A percentile compares a stretch with the other conserved stretches of the same genome.
Evolutionary conservation across 2,888 invertebrate species (phyloP).

Genomic region (Cartodere bifasciata): DNA sequence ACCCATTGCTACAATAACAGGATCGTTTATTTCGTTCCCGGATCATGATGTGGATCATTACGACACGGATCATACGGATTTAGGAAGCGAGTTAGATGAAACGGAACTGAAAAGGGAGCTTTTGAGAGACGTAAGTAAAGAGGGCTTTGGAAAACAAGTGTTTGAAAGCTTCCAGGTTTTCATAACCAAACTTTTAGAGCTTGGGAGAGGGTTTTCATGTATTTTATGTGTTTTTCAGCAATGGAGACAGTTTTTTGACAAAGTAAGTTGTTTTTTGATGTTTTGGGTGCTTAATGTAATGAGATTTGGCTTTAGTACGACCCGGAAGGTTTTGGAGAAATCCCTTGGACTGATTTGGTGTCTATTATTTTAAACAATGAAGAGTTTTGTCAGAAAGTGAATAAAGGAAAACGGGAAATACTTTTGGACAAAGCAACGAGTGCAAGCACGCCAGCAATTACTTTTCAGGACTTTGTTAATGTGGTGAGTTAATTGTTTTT

Average conservation of each 20-base stretch:
- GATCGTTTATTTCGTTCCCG: constrained; percentile 45
- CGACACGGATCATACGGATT: constrained; percentile 70
- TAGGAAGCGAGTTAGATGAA: constrained; percentile 69
- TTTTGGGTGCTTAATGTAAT: not conserved
- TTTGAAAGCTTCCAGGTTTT: constrained; percentile 1
- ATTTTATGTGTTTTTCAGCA: constrained; percentile 48
- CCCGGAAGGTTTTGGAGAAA: constrained; percentile 87
- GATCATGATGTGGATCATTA: constrained; percentile 47
- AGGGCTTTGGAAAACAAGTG: not conserved
- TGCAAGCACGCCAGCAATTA: constrained; percentile 63
- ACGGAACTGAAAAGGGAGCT: constrained; percentile 62
- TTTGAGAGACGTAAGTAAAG: constrained; percentile 61
- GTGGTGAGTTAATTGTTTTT: constrained; percentile 57
- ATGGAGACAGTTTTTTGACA: constrained; percentile 81
- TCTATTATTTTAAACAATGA: constrained; percentile 46
- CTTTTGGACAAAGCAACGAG: constrained; percentile 60
- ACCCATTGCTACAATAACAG: constrained; percentile 57
- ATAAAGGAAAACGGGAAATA: constrained; percentile 38
- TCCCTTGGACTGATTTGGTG: constrained; percentile 74
- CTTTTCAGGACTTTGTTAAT: constrained; percentile 89
- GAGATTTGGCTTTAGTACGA: constrained; percentile 51
- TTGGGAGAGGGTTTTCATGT: too few species aligned
- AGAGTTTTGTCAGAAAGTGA: constrained; percentile 31
- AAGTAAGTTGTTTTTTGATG: constrained; percentile 47
- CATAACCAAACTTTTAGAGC: not conserved